These are phyloP conservation scores for Symphodus melops DNA, from an alignment of 2,113 vertebrate genomes.

Conservation along the genomic window DNA sequence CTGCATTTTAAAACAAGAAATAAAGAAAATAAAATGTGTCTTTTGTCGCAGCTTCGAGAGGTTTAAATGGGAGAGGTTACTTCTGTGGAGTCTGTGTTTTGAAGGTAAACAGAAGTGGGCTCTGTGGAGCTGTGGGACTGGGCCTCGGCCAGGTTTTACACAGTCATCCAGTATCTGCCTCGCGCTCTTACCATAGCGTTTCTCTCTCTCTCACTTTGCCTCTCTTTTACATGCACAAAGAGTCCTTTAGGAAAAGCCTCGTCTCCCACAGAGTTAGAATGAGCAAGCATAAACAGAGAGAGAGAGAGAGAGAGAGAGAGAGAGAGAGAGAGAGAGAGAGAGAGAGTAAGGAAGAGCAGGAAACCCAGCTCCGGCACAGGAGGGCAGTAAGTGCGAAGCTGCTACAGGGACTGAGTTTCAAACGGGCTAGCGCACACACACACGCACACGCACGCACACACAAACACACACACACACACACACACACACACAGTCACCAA, in stretches of 20 bases:
- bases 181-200: conserved; percentile 46
- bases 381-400: conserved; percentile 64
- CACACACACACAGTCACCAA: conserved; percentile 25
- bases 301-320: conserved; percentile 17
- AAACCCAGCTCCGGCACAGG: conserved; percentile 73
- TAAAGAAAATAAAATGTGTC: not conserved
- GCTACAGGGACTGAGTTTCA: conserved; percentile 72
- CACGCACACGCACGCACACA: conserved; percentile 20
- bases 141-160: conserved; percentile 56
- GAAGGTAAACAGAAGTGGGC: conserved; percentile 54
- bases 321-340: conserved; percentile 41
- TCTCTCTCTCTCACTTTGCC: conserved; percentile 46
- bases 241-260: conserved; percentile 69
- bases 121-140: conserved; percentile 55
- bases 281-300: conserved; percentile 42
- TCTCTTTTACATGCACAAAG: conserved; percentile 67
- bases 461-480: conserved; percentile 20
- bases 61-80: conserved; percentile 1
- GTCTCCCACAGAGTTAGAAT: conserved; percentile 73
- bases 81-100: conserved; percentile 22
- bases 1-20: not conserved
- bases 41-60: not conserved
- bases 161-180: conserved; percentile 67
- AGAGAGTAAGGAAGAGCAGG: conserved; percentile 57
- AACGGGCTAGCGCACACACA: conserved; percentile 59